phyloP scores from a whole-genome alignment of 2,797 vertebrate species.

The Pseudochaenichthys georgianus region DNA sequence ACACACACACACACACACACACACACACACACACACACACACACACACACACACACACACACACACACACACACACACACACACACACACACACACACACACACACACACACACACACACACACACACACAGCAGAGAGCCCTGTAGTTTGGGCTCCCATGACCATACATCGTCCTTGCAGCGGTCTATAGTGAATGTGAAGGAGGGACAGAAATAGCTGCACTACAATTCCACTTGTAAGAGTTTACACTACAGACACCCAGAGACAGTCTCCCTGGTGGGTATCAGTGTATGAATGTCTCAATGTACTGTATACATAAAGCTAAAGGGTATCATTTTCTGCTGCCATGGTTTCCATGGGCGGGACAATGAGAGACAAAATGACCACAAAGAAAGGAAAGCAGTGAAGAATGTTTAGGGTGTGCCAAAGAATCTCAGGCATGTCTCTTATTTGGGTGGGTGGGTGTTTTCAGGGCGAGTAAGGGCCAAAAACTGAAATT shows the following conservation, averaged over 20 bases:
- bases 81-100: background rate
- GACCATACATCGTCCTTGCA: slow-evolving; percentile 47
- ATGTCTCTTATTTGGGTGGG: slow-evolving; percentile 71
- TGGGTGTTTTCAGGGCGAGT: slow-evolving; percentile 35
- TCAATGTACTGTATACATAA: slow-evolving; percentile 28
- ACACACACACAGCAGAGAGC: background rate
- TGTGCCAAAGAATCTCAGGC: slow-evolving; percentile 84
- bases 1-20: background rate
- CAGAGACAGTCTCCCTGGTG: slow-evolving; percentile 8
- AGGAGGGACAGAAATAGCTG: slow-evolving; percentile 63
- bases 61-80: too few relatives aligned
- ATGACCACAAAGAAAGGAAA: slow-evolving; percentile 72
- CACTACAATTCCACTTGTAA: slow-evolving; percentile 57
- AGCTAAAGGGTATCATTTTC: slow-evolving; percentile 62
- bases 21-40: background rate
- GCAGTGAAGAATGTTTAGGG: slow-evolving; percentile 78
- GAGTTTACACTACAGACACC: slow-evolving; percentile 25
- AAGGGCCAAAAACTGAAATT: slow-evolving; percentile 58
- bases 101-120: slow-evolving; percentile 35
- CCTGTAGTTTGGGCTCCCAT: slow-evolving; percentile 28
- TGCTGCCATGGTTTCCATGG: slow-evolving; percentile 46
- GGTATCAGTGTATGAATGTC: slow-evolving; percentile 8
- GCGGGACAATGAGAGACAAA: slow-evolving; percentile 33
- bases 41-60: slow-evolving; percentile 53
- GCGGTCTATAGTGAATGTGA: slow-evolving; percentile 40